Conservation (phyloP, 2,113 vertebrate species). For the Paradoxurus hermaphroditus region DNA sequence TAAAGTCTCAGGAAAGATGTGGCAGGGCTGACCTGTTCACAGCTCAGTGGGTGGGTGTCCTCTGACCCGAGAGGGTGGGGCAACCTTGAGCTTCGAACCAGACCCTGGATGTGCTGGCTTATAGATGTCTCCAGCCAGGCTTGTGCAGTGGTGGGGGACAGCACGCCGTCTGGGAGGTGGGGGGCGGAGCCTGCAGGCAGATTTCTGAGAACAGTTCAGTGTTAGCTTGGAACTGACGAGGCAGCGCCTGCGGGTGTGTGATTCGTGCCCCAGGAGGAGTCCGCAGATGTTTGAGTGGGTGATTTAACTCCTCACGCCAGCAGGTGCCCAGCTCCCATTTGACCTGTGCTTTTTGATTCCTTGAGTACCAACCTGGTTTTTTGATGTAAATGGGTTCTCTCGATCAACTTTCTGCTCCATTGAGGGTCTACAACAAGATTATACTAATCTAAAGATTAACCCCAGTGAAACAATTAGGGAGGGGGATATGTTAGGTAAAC, state of each 20-base stretch:
- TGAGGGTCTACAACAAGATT: slow-evolving; percentile 32
- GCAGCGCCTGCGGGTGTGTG: neutral
- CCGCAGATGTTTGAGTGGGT: neutral
- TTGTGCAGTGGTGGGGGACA: neutral
- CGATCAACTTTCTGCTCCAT: slow-evolving; percentile 1
- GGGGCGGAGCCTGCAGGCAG: neutral
- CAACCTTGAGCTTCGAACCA: neutral
- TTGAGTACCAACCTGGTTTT: neutral
- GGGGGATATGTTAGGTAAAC: neutral
- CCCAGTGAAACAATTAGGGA: slow-evolving; percentile 12
- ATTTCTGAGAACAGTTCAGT: neutral
- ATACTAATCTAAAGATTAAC: slow-evolving; percentile 49
- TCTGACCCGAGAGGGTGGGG: neutral
- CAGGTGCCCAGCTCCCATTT: neutral
- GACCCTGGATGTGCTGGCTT: neutral
- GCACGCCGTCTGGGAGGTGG: too few species aligned
- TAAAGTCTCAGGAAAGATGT: neutral
- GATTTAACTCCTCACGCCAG: neutral
- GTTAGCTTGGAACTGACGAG: neutral
- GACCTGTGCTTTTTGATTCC: neutral
- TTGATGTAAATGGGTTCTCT: neutral
- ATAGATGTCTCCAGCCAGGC: neutral
- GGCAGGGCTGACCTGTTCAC: neutral
- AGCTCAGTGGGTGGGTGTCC: neutral
- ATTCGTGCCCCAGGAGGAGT: neutral